Evolutionary conservation across 2,888 invertebrate species (phyloP), one percentile per base, ranked within the genome.

Genomic region (Acronicta aceris): DNA sequence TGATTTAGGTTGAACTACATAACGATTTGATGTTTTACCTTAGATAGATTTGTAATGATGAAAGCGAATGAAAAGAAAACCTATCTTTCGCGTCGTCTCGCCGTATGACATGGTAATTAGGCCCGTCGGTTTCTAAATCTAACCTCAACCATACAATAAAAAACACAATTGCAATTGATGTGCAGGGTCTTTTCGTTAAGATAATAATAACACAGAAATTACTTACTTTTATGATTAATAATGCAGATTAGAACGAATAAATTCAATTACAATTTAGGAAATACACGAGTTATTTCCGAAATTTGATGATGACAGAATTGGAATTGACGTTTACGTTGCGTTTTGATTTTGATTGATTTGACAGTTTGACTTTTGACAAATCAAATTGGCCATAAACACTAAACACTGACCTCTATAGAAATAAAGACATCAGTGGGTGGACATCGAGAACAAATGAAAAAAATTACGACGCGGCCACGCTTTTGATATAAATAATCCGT

Each of bases 281-380:
- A 36, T 50, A 69, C 69, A 74, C 69, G 64, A 38, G n/a, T 6
- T 74, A 50, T 66, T 46, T 41, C 21, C 13, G 43, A 45, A 67
- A 43, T 27, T 49, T 16, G 45, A 43, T 43, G 51, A 65, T 38
- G 38, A 38, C 38, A 38, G 38, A 38, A n/a, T 38, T 8, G 38
- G 47, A 41, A 27, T 58, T 55, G 74, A 73, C 67, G 65, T 65
- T 60, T 38, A 0, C 15, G 10, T 30, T 42, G 30, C 38, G 15
- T 36, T 13, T 21, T 40, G 40, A 40, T 45, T 48, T 49, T 21
- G 7, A 4, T 40, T 21, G 42, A 9, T 21, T 12, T 43, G 36
- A 13, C 33, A 33, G 27, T 9, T 30, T 30, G 30, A 27, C 5
- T 27, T 27, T 21, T 21, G 21, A 21, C 21, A 21, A 21, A 21